Evolutionary conservation across 2,888 invertebrate genomes (phyloP), one percentile per base, ranked within the genome.

Genomic region (Euzetes globulus): DNA sequence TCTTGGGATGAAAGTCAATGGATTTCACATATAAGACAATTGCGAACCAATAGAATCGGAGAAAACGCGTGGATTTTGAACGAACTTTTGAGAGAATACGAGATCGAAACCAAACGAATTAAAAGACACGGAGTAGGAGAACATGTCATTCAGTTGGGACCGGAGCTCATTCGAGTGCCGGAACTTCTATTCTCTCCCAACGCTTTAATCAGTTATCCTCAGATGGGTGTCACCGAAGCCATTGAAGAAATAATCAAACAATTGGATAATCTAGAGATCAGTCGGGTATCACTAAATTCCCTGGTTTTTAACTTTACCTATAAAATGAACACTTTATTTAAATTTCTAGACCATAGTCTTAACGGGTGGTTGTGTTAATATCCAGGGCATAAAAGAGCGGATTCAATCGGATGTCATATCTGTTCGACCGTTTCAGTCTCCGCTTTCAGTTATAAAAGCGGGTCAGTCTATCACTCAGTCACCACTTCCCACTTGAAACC

Each of bases 31-130:
- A 33, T 63, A 33, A 63, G 63, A 33, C 9, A 63, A 33, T 17
- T 63, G 63, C 5, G 63, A 63, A 15, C 17, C 63, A 63, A 63
- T 33, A 63, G n/a, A 63, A 33, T 63, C n/a, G 63, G 63, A n/a
- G 63, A 63, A 63, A 63, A 63, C 13, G 63, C 63, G 4, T 63
- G 33, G 37, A 29, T 63, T 63, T 27, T 63, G 37, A 63, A 63
- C 19, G 63, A 63, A 63, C 4, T 63, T 13, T n/a, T 63, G 13
- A 22, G 63, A 63, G 63, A 63, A 63, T 63, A 63, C 15, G 63
- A 63, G n/a, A 4, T 63, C n/a, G 63, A 63, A 33, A 11, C 33
- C 37, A 63, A 63, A 63, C 29, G 63, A 63, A 13, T 63, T 15
- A 63, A 63, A 63, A 33, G 63, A 33, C 63, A 63, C 19, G 63